Evolutionary conservation across 2,888 invertebrate species (phyloP).

Genomic region (Drosophila meridiana): DNA sequence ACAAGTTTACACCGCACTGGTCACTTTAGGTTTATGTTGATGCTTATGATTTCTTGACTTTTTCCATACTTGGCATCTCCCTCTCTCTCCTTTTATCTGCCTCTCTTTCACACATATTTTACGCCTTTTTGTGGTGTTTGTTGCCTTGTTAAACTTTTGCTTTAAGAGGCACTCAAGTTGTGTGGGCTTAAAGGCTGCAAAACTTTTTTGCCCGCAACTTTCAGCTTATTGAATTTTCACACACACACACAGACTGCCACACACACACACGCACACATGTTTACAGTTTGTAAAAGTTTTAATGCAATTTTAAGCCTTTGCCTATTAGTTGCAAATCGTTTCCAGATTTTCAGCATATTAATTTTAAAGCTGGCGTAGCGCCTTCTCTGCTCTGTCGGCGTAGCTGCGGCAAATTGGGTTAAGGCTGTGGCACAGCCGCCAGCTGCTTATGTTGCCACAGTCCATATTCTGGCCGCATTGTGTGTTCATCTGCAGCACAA

Average conservation of each 20-base stretch:
- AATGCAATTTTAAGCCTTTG: constrained; percentile 76
- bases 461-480: constrained; percentile 38
- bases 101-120: constrained; percentile 18
- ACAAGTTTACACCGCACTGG: constrained; percentile 39
- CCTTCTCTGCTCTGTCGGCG: constrained; percentile 16
- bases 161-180: constrained; percentile 40
- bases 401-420: constrained; percentile 65
- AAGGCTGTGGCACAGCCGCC: constrained; percentile 54
- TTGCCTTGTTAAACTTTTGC: constrained; percentile 46
- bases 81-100: neutral
- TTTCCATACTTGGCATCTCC: neutral
- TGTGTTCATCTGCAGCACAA: constrained; percentile 53
- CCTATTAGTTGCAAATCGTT: constrained; percentile 76
- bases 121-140: constrained; percentile 34
- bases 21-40: constrained; percentile 63
- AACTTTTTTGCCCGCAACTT: constrained; percentile 63
- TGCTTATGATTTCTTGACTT: constrained; percentile 62
- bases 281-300: constrained; percentile 64
- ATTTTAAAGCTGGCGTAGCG: constrained; percentile 51
- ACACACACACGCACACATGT: constrained; percentile 1
- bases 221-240: constrained; percentile 70
- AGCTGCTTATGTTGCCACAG: constrained; percentile 17
- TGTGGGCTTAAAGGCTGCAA: constrained; percentile 46
- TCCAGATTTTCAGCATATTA: constrained; percentile 72
- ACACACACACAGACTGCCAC: neutral